A percentile compares a stretch with the other conserved stretches of the same genome.
phyloP scores from a whole-genome alignment of 2,888 invertebrate species.

The Rugalucina vietnamica region DNA sequence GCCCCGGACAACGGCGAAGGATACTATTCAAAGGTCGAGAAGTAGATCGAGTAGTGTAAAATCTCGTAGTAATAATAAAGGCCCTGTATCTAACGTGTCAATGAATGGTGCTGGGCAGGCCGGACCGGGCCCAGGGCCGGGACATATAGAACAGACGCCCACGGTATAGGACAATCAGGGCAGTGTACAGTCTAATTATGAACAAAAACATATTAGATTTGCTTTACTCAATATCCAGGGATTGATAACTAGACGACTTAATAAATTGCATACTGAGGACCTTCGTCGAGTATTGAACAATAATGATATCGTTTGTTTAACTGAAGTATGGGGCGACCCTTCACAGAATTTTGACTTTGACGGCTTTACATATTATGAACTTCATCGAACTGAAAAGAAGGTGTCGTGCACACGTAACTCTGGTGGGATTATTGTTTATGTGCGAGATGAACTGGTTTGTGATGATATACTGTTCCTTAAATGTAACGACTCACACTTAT shows the following conservation, averaged over 20 bases:
- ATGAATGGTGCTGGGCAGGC: not conserved
- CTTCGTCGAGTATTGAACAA: constrained; percentile 1
- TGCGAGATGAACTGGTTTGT: not conserved
- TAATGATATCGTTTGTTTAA: constrained; percentile 17
- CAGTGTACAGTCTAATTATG: no score
- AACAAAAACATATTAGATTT: not conserved
- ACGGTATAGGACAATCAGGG: not conserved
- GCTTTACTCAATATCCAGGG: not conserved
- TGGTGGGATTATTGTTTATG: constrained; percentile 16
- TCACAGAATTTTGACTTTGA: constrained; percentile 13
- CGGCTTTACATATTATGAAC: not conserved
- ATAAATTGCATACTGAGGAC: not conserved
- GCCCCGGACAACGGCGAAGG: not conserved
- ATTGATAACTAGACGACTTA: not conserved
- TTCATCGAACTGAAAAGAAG: not conserved
- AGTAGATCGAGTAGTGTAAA: not conserved
- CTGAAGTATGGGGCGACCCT: constrained; percentile 17
- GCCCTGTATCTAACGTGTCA: not conserved
- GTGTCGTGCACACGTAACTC: not conserved
- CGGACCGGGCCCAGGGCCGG: not conserved
- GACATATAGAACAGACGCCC: not conserved
- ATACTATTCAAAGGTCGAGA: not conserved
- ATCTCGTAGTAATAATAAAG: not conserved
- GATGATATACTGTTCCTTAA: not conserved
- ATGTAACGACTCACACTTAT: constrained; percentile 17